Base-by-base conservation (phyloP, 2,797 vertebrate species). In the Gymnothorax javanicus region DNA sequence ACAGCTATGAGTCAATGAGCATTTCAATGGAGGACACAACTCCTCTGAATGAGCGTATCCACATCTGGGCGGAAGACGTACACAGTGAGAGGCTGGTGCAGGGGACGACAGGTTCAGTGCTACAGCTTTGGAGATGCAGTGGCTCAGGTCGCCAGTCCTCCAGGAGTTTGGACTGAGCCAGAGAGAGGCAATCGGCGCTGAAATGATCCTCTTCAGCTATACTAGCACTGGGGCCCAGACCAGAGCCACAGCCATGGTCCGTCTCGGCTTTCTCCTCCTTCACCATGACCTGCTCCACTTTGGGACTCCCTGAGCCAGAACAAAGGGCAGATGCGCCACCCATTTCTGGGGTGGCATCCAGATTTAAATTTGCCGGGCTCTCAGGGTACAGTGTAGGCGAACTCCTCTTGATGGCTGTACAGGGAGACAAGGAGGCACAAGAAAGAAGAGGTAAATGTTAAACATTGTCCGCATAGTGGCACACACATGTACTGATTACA, bases 91-190 rank as follows among this genome's bases (percentile, higher is more conserved):
- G 90, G 11, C 87, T 88, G 73, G 79, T 67, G 83, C 79, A 89
- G 56, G 89, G 89, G 86, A 89, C 58, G 64, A 84, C 67, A 27
- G 67, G 4, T 33, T 91, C 81, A 0, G 89, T 81, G 64, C 90
- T 89, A 43, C 88, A 85, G 75, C 56, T 43, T 67, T 89, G 87
- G 79, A 84, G 20, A 58, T 93, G 86, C 50, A 85, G 86, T 2
- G 82, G 86, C 57, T 94, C 93, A 75, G 92, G 92, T 54, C 91
- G 93, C 95, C 94, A 95, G 79, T 94, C 92, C 71, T 93, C 93
- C 86, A 94, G 82, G 87, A 94, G 90, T 87, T 92, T 90, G 82
- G 93, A 93, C 88, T 94, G 93, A 84, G 88, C 93, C 0, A 82
- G 85, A 15, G 92, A 91, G 75, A 94, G 87, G n/a, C 87, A 90